Evolutionary conservation across 2,797 vertebrate genomes (phyloP), one percentile per base, ranked within the genome.

Genomic region (Zalophus californianus): DNA sequence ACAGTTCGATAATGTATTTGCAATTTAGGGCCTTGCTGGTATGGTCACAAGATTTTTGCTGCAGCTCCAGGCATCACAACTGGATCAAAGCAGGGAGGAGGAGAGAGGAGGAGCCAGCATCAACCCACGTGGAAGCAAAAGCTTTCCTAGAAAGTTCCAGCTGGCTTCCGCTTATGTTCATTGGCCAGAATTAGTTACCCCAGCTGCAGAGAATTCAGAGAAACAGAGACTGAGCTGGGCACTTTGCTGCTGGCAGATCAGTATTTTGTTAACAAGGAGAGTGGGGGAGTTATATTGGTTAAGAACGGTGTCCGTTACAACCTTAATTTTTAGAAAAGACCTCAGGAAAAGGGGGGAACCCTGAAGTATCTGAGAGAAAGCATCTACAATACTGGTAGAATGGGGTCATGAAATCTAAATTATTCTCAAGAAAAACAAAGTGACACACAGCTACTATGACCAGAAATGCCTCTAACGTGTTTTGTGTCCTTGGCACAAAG

Each of bases 401-500:
- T 15, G 18, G 32, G 7, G 25, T 86, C 15, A 60, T 64, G 54
- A 68, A 78, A 78, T 62, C 54, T 68, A 88, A 78, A 86, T 56
- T 92, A 84, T 95, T 96, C 80, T 78, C 52, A 94, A 95, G 86
- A 89, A 86, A 93, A 93, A 35, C 89, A 84, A 94, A 80, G 73
- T 85, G 77, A 27, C 13, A 23, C 64, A 38, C 9, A 48, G 75
- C 64, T 73, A 41, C 58, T 82, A 23, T 56, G 58, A 78, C 72
- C 91, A 95, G 79, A 94, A 86, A 41, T 70, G 21, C 77, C 62
- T 77, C 78, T n/a, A 4, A 84, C 70, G 68, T 21, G 44, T 62
- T 86, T 72, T 50, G 7, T 11, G 68, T 88, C 79, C 18, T 82
- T 86, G 68, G 96, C 80, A 78, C 41, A 52, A 4, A 77, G n/a